Conservation (phyloP, 2,113 vertebrate genomes). For the Syngnathus floridae region DNA sequence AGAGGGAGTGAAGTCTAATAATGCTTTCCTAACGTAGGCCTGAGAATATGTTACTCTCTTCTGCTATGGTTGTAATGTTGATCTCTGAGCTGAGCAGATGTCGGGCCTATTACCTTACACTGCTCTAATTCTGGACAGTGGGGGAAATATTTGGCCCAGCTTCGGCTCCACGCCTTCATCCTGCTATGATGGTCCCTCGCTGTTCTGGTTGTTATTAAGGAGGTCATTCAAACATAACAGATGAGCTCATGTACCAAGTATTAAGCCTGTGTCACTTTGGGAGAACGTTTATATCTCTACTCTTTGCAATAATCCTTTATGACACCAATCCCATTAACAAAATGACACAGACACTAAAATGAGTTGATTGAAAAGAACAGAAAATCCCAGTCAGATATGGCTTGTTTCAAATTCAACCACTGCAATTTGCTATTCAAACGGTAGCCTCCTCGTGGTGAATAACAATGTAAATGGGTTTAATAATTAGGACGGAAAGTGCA, state of each 20-base stretch:
- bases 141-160: constrained; percentile 11
- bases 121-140: constrained; percentile 48
- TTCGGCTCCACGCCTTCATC: constrained; percentile 26
- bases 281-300: constrained; percentile 49
- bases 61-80: constrained; percentile 52
- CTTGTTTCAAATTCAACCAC: constrained; percentile 6
- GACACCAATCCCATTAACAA: constrained; percentile 31
- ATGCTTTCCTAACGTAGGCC: constrained; percentile 36
- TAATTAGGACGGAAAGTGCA: background rate
- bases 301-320: constrained; percentile 32
- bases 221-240: constrained; percentile 52
- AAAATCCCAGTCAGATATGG: constrained; percentile 15
- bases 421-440: constrained; percentile 4
- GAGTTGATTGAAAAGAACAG: constrained; percentile 7
- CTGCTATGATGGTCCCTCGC: constrained; percentile 34
- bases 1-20: constrained; percentile 42
- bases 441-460: background rate
- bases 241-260: constrained; percentile 62
- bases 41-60: constrained; percentile 50
- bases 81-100: constrained; percentile 50
- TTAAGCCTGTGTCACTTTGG: constrained; percentile 53
- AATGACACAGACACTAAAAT: constrained; percentile 20
- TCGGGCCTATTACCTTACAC: constrained; percentile 53
- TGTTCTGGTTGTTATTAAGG: constrained; percentile 62
- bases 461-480: constrained; percentile 11